Evolutionary conservation across 37 sponge, comb jelly and placozoan genomes (phyloP).

Genomic region (Diacarnus erythraeanus): DNA sequence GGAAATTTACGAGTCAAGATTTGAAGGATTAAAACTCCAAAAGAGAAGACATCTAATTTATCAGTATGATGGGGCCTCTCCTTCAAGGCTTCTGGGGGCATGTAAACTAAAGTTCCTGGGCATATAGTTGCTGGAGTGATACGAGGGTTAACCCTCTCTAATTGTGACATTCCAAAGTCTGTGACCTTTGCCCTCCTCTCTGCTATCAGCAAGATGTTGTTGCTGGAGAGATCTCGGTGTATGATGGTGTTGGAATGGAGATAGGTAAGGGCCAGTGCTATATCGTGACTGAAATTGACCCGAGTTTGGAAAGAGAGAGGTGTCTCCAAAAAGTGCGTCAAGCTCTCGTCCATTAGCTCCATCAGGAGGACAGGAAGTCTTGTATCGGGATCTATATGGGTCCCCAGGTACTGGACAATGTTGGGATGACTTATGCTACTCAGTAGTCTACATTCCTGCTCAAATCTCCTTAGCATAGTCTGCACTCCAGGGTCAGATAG

Average conservation of each 20-base stretch:
- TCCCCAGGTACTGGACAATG: constrained; percentile 17
- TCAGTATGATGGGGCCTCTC: not conserved
- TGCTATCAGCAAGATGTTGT: constrained; percentile 6
- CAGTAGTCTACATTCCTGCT: constrained; percentile 5
- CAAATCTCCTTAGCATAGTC: not conserved
- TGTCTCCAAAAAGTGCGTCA: not conserved
- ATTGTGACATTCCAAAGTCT: constrained; percentile 17
- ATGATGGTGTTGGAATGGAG: constrained; percentile 12
- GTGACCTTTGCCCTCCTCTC: constrained; percentile 13
- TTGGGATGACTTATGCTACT: constrained; percentile 10
- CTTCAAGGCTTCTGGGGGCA: constrained; percentile 9
- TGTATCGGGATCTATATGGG: not conserved
- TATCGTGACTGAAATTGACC: not conserved
- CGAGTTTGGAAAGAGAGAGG: not conserved
- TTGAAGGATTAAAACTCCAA: constrained; percentile 5
- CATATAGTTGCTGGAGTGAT: not conserved
- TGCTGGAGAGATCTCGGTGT: constrained; percentile 13
- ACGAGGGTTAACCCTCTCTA: not conserved
- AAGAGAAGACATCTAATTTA: constrained; percentile 5
- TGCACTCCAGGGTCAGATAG: not conserved
- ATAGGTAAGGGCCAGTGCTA: constrained; percentile 6
- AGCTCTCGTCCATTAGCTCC: constrained; percentile 7
- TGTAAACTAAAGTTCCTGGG: constrained; percentile 4
- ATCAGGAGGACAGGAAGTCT: constrained; percentile 1
- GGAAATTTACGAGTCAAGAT: constrained; percentile 8